A percentile compares a stretch with the other conserved stretches of the same genome.
phyloP scores from a whole-genome alignment of 2,888 invertebrate genomes.

The Prosapia bicincta region DNA sequence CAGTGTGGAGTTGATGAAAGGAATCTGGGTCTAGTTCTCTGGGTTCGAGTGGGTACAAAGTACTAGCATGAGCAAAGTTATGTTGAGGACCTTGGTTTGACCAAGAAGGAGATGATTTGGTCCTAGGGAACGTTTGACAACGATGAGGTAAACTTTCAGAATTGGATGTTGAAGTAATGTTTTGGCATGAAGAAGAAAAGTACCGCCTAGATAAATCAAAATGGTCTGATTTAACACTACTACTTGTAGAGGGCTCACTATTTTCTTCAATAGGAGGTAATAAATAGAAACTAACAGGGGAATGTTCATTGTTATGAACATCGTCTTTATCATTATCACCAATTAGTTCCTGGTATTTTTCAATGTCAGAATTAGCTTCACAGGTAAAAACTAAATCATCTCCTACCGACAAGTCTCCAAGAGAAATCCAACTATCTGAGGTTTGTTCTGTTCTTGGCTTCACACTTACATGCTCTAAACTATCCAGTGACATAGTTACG shows the following conservation, averaged over 20 bases:
- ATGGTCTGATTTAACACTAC: slow-evolving; percentile 26
- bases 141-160: slow-evolving; percentile 14
- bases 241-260: slow-evolving; percentile 48
- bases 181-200: slow-evolving; percentile 35
- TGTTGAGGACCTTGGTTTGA: slow-evolving; percentile 32
- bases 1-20: slow-evolving; percentile 56
- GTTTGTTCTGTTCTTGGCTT: not conserved
- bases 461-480: slow-evolving; percentile 37
- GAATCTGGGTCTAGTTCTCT: slow-evolving; percentile 55
- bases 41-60: slow-evolving; percentile 55
- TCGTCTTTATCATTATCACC: slow-evolving; percentile 38
- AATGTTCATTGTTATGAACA: slow-evolving; percentile 34
- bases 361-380: slow-evolving; percentile 24
- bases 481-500: slow-evolving; percentile 33
- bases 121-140: slow-evolving; percentile 53
- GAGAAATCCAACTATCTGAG: slow-evolving; percentile 37
- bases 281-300: slow-evolving; percentile 44
- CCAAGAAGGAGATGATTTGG: slow-evolving; percentile 40
- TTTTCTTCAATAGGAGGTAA: slow-evolving; percentile 57
- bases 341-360: slow-evolving; percentile 30
- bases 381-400: slow-evolving; percentile 4
- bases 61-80: slow-evolving; percentile 41
- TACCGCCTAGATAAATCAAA: slow-evolving; percentile 43
- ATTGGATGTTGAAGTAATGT: slow-evolving; percentile 16
- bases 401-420: slow-evolving; percentile 35